A percentile compares a stretch with the other conserved stretches of the same genome.
Evolutionary conservation across 2,113 vertebrate genomes (phyloP).

Genomic region (Nycticryphes semicollaris): DNA sequence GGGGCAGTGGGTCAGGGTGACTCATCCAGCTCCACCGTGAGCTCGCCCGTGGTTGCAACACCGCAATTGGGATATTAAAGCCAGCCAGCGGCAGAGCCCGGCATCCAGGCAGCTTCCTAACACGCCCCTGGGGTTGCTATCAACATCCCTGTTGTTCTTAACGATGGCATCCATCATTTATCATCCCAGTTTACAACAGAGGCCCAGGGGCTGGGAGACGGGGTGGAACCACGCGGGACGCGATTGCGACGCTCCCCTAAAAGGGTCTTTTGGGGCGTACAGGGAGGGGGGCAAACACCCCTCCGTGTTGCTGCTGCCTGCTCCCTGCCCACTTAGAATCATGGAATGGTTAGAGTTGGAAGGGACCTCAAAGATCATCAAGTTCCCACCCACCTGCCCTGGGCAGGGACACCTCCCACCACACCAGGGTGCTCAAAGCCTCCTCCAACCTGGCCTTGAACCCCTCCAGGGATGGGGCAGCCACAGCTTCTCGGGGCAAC

Average conservation of each 20-base stretch:
- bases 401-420: no score
- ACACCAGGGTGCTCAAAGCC: no score
- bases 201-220: neutral
- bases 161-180: neutral
- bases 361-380: no score
- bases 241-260: accelerated
- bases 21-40: neutral
- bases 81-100: neutral
- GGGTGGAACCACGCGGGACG: accelerated
- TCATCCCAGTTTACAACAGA: neutral
- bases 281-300: neutral
- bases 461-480: no score
- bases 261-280: neutral
- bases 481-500: no score
- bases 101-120: neutral
- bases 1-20: slow-evolving; percentile 13
- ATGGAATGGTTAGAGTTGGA: no score
- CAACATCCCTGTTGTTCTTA: slow-evolving; percentile 32
- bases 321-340: neutral
- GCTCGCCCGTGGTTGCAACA: slow-evolving; percentile 30
- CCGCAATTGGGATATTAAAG: neutral
- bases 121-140: slow-evolving; percentile 40
- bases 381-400: no score
- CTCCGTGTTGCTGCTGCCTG: neutral
- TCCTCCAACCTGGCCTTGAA: no score